Evolutionary conservation across 2,797 vertebrate species (phyloP), one percentile per base, ranked within the genome.

Genomic region (Halcyon badia): DNA sequence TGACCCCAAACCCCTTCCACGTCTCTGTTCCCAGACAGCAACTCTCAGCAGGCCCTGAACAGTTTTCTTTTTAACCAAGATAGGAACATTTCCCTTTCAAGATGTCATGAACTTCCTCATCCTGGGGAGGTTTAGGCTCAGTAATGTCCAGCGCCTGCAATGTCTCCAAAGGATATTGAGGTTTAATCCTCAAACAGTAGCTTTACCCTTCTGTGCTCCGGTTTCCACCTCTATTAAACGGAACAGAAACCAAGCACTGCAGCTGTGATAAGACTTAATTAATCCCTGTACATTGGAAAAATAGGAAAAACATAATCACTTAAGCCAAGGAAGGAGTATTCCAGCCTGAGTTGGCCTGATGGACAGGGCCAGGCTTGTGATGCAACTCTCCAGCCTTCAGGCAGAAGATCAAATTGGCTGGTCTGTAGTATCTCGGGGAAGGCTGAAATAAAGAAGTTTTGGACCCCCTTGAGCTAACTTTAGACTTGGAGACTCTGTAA

Each of bases 401-500:
- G 83, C 93, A 86, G 56, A 81, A 60, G 56, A 87, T 48, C 87
- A 93, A 75, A 88, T 68, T 87, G 90, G 52, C 90, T 64, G 66
- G 35, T 90, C 76, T 80, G 57, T 15, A 91, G 42, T 30, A 83
- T 93, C 62, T 12, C 9, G 25, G 49, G 61, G 56, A 91, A 70
- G 39, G 22, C 54, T 90, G 65, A 95, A 93, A 89, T 44, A 80
- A 87, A 76, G 73, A 91, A 78, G 69, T 70, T 76, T 94, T 90
- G 91, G 80, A 82, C 33, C 84, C 86, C 44, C 82, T 77, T 91
- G 75, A 89, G 90, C 81, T 92, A 87, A 91, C 61, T 93, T 96
- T 85, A 91, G 87, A 83, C 68, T 92, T 82, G 80, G 66, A 91
- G 89, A 58, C 71, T 84, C 54, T 91, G 87, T 94, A 93, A 94